Percentiles rank a stretch among this genome's conserved stretches.
These are phyloP conservation scores for Ashinkailepas kermadecensis DNA, from an alignment of 2,888 invertebrate genomes.

Conservation along the genomic window DNA sequence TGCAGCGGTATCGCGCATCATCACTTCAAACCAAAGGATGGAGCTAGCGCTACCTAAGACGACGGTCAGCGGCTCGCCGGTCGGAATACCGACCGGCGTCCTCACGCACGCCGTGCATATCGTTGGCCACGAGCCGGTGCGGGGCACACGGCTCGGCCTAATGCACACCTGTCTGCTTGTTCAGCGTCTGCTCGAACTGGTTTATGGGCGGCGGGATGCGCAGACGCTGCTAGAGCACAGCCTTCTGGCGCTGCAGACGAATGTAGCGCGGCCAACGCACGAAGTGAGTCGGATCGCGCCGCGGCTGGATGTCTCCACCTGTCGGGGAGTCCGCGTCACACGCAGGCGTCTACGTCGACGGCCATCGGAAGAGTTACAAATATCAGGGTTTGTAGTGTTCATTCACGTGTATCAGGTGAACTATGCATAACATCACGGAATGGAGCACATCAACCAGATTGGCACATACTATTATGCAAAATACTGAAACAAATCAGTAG, in stretches of 20 bases:
- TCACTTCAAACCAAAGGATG: background rate
- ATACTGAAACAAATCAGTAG: no score
- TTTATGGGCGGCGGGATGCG: slow-evolving; percentile 97
- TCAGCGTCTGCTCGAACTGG: no score
- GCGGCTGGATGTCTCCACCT: slow-evolving; percentile 98
- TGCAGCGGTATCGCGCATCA: no score
- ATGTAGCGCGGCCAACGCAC: slow-evolving; percentile 99
- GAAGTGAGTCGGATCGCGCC: slow-evolving; percentile 92
- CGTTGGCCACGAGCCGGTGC: background rate
- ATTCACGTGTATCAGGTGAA: no score
- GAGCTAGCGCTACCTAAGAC: background rate
- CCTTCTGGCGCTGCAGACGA: slow-evolving; percentile 92
- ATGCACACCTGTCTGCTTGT: slow-evolving; percentile 76
- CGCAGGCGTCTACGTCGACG: no score
- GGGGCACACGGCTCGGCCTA: no score
- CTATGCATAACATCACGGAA: no score
- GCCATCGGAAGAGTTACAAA: no score
- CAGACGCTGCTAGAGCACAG: slow-evolving; percentile 88
- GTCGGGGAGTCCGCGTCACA: slow-evolving; percentile 21
- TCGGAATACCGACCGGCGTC: background rate
- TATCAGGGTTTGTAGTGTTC: no score
- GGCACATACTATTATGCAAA: no score
- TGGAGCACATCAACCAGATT: no score
- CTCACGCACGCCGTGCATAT: background rate
- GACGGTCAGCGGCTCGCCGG: background rate